These are phyloP conservation scores for Calyptommatus sinebrachiatus DNA, from an alignment of 2,113 vertebrate species.

Conservation along the genomic window DNA sequence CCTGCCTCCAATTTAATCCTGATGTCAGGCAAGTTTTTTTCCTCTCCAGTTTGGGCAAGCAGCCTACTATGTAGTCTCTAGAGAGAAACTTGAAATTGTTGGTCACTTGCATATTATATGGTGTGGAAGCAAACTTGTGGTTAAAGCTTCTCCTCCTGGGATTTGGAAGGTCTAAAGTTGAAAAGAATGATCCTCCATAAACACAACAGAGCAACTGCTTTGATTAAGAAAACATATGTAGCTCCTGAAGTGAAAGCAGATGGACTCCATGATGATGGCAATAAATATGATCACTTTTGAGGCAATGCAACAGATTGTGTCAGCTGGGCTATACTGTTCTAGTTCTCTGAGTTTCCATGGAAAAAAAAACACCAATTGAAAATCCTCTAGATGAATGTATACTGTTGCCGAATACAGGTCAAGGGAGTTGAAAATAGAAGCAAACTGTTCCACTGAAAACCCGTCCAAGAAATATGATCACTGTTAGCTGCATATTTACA, in stretches of 20 bases:
- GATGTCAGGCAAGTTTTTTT: slow-evolving; percentile 29
- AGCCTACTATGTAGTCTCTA: slow-evolving; percentile 54
- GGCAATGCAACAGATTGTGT: not conserved
- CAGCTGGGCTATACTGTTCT: accelerated
- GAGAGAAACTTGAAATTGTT: slow-evolving; percentile 46
- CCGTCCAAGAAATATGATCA: accelerated
- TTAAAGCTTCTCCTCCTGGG: slow-evolving; percentile 62
- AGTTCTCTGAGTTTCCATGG: not conserved
- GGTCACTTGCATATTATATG: slow-evolving; percentile 55
- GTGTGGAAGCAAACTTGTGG: slow-evolving; percentile 63
- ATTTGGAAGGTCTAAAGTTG: slow-evolving; percentile 71
- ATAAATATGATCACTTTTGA: not conserved
- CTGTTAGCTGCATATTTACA: not conserved
- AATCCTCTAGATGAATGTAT: not conserved
- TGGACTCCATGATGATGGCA: not conserved
- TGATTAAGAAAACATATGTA: slow-evolving; percentile 36
- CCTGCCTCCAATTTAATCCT: slow-evolving; percentile 51
- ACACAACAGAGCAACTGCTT: slow-evolving; percentile 33
- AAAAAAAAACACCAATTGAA: not conserved
- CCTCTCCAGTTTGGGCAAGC: slow-evolving; percentile 46
- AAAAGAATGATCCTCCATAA: slow-evolving; percentile 57
- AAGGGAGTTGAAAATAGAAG: not conserved
- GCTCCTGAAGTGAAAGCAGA: slow-evolving; percentile 38
- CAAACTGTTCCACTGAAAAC: not conserved
- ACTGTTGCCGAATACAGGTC: not conserved